Percentiles rank a stretch among this genome's conserved stretches.
These are phyloP conservation scores for Papilio aristodemus DNA, from an alignment of 1,140 invertebrate species.

Conservation along the genomic window DNA sequence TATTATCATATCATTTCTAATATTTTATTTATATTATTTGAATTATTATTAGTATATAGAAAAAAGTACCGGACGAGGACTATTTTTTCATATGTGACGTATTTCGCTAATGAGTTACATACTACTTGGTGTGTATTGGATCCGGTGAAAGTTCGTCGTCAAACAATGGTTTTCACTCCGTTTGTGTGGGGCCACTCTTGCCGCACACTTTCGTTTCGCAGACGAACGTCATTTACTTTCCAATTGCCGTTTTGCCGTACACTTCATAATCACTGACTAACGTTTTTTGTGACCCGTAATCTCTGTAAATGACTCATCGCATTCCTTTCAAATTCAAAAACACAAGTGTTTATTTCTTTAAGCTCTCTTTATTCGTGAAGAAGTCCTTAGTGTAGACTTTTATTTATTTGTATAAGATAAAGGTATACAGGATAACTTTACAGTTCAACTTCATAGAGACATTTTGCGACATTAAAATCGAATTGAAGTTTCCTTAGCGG, in stretches of 20 bases:
- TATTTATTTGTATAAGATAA: too few species aligned
- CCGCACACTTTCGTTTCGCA: conserved; percentile 13
- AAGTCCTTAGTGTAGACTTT: too few species aligned
- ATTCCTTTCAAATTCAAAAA: not conserved
- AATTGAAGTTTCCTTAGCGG: not conserved
- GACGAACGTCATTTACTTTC: conserved; percentile 7
- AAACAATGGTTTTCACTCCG: conserved; percentile 23
- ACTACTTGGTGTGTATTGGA: not conserved
- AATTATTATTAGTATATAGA: too few species aligned
- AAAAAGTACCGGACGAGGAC: too few species aligned
- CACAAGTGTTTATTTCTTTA: too few species aligned
- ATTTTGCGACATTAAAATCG: conserved; percentile 21
- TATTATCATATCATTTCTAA: too few species aligned
- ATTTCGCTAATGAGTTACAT: not conserved
- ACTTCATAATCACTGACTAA: not conserved
- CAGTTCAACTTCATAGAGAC: conserved; percentile 9
- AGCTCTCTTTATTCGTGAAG: too few species aligned
- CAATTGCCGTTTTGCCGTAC: not conserved
- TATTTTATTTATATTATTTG: too few species aligned
- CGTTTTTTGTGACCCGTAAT: not conserved
- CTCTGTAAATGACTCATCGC: not conserved
- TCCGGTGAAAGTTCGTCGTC: conserved; percentile 13
- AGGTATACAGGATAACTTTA: too few species aligned
- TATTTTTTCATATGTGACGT: not conserved
- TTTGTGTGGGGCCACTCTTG: conserved; percentile 9